These are phyloP conservation scores for Parasteatoda tepidariorum DNA, from an alignment of 1,140 invertebrate genomes.

Conservation along the genomic window DNA sequence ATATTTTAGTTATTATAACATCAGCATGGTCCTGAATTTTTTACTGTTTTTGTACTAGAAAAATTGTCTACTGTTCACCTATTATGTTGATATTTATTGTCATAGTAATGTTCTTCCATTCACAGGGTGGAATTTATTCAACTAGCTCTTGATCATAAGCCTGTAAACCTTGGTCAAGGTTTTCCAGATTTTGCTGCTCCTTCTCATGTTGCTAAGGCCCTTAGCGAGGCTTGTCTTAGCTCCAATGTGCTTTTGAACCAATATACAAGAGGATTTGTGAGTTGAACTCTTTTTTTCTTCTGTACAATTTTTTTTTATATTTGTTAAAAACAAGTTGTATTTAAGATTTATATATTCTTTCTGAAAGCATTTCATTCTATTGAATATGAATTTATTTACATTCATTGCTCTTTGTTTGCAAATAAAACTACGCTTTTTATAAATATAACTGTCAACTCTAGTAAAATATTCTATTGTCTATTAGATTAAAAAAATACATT, in stretches of 20 bases:
- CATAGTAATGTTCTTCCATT: constrained; percentile 15
- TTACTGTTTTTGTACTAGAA: background rate
- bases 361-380: background rate
- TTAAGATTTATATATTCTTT: background rate
- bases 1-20: background rate
- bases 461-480: no score
- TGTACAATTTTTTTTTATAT: background rate
- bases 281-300: constrained; percentile 19
- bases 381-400: no score
- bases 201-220: constrained; percentile 81
- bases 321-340: background rate
- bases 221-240: constrained; percentile 77
- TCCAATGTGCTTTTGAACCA: constrained; percentile 87
- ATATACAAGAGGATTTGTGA: constrained; percentile 77
- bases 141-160: constrained; percentile 87
- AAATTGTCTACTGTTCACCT: background rate
- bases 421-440: no score
- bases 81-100: constrained; percentile 6
- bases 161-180: constrained; percentile 96
- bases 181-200: constrained; percentile 95
- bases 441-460: no score
- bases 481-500: no score
- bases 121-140: constrained; percentile 95
- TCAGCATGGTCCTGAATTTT: background rate
- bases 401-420: no score